Evolutionary conservation across 2,888 invertebrate species (phyloP), one percentile per base, ranked within the genome.

Genomic region (Diploptera punctata): DNA sequence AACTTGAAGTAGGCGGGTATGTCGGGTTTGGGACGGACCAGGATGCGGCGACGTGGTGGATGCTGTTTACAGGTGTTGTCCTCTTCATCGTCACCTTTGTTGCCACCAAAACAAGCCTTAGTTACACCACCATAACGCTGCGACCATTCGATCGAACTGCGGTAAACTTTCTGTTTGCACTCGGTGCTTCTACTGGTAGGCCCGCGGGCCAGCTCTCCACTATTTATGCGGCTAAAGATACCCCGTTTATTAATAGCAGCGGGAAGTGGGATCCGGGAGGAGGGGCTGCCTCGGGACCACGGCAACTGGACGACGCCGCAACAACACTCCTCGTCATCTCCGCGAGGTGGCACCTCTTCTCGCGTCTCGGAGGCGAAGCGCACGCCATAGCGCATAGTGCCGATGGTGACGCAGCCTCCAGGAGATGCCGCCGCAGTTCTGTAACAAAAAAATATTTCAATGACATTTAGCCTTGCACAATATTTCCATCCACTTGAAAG

Each of bases 371-470:
- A n/a, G 79, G 88, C 88, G 80, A 88, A 86, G 80, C 90, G 88
- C 78, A 90, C 88, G 77, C 90, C 89, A 85, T 90, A 91, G 81
- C 90, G 88, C 82, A 90, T 89, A 79, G 90, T 88, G 79, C 90
- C 90, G 83, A 91, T 87, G 81, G 89, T 88, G 83, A 89, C 88
- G 84, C 88, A 89, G 77, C 84, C 65, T 7, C 43, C 47, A 13
- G 62, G 81, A 38, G 72, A 71, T 44, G 73, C 68, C 52, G 26
- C 67, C 31, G 44, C 26, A 61, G 44, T 65, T 44, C 43, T 18
- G 43, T 16, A 54, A 57, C 19, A 69, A 60, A 19, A 43, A 43
- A 2, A 52, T 21, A 65, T 33, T 19, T 5, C n/a, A n/a, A n/a
- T n/a, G n/a, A n/a, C n/a, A n/a, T n/a, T n/a, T n/a, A n/a, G n/a